Conservation (phyloP, 1,140 invertebrate species). For the Eubasilissa regina region DNA sequence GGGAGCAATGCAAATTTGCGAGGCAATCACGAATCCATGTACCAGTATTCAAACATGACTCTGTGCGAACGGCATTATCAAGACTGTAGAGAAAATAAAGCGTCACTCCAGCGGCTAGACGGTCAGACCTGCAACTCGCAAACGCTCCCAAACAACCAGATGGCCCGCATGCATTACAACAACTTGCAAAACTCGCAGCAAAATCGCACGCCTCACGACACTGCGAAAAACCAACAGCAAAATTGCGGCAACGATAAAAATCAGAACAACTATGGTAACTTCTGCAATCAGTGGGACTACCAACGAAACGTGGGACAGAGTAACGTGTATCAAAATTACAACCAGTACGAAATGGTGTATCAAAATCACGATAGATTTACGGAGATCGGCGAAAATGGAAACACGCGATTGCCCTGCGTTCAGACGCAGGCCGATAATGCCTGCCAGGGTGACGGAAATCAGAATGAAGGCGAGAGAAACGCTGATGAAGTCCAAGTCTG, state of each 20-base stretch:
- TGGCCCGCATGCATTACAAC: not conserved
- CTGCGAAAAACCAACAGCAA: slow-evolving; percentile 2
- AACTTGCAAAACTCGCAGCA: not conserved
- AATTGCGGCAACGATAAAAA: slow-evolving; percentile 24
- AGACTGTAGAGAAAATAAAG: slow-evolving; percentile 45
- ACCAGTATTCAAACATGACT: slow-evolving; percentile 63
- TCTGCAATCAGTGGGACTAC: slow-evolving; percentile 52
- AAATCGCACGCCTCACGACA: not conserved
- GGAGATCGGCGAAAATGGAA: not conserved
- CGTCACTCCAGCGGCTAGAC: not conserved
- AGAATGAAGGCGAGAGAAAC: slow-evolving; percentile 53
- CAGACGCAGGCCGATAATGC: slow-evolving; percentile 6
- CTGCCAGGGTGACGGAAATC: slow-evolving; percentile 1
- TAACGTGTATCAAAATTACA: slow-evolving; percentile 36
- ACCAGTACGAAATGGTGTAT: slow-evolving; percentile 21
- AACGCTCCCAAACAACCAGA: slow-evolving; percentile 15
- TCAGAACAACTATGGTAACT: slow-evolving; percentile 20
- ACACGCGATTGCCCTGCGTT: slow-evolving; percentile 20
- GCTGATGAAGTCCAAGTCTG: slow-evolving; percentile 70
- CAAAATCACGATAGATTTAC: slow-evolving; percentile 37
- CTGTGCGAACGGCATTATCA: slow-evolving; percentile 52
- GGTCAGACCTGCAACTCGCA: slow-evolving; percentile 11
- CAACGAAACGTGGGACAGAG: slow-evolving; percentile 25
- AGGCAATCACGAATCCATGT: slow-evolving; percentile 25
- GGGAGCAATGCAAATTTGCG: slow-evolving; percentile 56